These are phyloP conservation scores for Limenitis camilla DNA, from an alignment of 2,888 invertebrate genomes.

Conservation along the genomic window DNA sequence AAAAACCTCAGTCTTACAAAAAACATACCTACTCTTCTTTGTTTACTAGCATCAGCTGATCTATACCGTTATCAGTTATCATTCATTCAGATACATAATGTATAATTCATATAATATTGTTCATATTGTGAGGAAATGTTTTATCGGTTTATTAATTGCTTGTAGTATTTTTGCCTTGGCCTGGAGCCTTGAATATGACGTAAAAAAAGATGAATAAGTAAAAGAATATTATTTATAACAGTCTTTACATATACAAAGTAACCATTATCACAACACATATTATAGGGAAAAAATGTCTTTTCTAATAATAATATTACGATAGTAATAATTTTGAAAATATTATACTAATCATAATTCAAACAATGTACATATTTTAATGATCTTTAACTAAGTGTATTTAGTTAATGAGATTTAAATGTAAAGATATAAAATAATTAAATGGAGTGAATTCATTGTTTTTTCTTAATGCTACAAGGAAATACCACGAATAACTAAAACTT, in stretches of 20 bases:
- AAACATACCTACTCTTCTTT: slow-evolving; percentile 31
- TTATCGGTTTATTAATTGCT: background rate
- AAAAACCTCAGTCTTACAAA: background rate
- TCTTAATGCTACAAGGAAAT: background rate
- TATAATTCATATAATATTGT: background rate
- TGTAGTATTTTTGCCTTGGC: slow-evolving; percentile 17
- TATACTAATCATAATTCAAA: too few species aligned
- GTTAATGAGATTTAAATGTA: too few species aligned
- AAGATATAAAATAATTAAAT: too few species aligned
- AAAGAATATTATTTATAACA: background rate
- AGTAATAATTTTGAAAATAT: too few species aligned
- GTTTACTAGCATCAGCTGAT: slow-evolving; percentile 67
- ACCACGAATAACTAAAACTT: background rate
- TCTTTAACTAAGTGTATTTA: too few species aligned
- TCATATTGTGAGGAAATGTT: background rate
- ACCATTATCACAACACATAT: background rate
- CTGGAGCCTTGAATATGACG: slow-evolving; percentile 20
- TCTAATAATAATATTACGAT: too few species aligned
- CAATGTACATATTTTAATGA: too few species aligned
- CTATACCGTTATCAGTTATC: slow-evolving; percentile 16
- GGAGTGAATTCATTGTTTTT: background rate
- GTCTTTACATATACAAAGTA: background rate
- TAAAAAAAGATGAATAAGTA: slow-evolving; percentile 11
- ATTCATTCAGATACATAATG: background rate
- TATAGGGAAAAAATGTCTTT: too few species aligned